Percentiles rank a stretch among this genome's conserved stretches.
Evolutionary conservation across 2,113 vertebrate genomes (phyloP).

Genomic region (Choloepus hoffmanni): DNA sequence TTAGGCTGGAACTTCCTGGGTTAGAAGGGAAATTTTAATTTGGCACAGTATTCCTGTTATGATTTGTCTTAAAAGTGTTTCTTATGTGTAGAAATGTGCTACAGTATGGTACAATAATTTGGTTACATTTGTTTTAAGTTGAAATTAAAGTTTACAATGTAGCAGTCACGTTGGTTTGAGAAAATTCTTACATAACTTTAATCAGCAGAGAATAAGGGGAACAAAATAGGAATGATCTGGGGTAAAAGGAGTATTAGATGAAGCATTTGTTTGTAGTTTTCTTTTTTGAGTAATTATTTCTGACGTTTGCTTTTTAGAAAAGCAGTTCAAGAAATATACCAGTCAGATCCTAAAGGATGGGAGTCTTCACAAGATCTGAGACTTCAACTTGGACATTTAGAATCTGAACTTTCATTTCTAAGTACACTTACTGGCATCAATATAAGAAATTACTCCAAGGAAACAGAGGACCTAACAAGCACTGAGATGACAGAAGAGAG

Average conservation of each 20-base stretch:
- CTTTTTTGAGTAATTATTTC: slow-evolving; percentile 51
- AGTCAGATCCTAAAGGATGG: background rate
- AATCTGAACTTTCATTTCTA: slow-evolving; percentile 88
- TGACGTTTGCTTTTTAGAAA: slow-evolving; percentile 80
- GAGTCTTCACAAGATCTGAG: slow-evolving; percentile 78
- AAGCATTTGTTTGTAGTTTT: background rate
- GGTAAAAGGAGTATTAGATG: background rate
- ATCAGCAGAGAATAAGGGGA: background rate
- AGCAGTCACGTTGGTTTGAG: slow-evolving; percentile 7
- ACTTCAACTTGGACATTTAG: slow-evolving; percentile 86
- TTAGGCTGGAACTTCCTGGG: slow-evolving; percentile 4
- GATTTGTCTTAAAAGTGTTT: slow-evolving; percentile 47
- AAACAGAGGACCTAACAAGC: slow-evolving; percentile 82
- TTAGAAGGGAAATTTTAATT: slow-evolving; percentile 34
- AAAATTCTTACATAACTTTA: slow-evolving; percentile 9
- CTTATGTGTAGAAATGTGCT: background rate
- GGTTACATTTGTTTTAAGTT: slow-evolving; percentile 1
- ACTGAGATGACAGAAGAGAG: slow-evolving; percentile 78
- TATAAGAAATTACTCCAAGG: slow-evolving; percentile 87
- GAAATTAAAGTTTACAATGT: background rate
- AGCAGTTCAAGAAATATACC: slow-evolving; percentile 47
- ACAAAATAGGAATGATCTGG: slow-evolving; percentile 48
- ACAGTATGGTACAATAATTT: background rate
- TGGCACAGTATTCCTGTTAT: background rate
- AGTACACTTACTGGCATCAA: slow-evolving; percentile 88